Conservation (phyloP, 2,113 vertebrate species). For the Gymnocephalus cernua region DNA sequence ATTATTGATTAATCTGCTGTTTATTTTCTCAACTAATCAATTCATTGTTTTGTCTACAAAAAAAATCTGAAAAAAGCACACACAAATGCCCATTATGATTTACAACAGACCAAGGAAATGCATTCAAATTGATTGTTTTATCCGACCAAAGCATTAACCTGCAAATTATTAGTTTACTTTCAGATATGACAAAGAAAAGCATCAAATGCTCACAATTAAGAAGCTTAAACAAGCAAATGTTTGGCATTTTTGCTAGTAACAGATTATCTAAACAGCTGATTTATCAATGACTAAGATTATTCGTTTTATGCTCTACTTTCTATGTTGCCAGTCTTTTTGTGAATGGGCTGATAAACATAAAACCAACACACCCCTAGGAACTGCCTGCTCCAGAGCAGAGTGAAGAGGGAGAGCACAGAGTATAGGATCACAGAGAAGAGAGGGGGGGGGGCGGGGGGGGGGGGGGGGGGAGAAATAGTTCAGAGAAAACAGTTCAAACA, state of each 20-base stretch:
- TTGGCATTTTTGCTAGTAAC: background rate
- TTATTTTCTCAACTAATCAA: background rate
- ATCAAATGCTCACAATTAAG: background rate
- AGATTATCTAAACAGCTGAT: background rate
- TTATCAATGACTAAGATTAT: background rate
- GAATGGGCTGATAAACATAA: slow-evolving; percentile 71
- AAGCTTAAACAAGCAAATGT: background rate
- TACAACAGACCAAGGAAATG: background rate
- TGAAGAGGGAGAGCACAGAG: slow-evolving; percentile 75
- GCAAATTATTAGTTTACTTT: background rate
- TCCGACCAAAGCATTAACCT: background rate
- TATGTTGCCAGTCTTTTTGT: background rate
- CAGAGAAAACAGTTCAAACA: slow-evolving; percentile 63
- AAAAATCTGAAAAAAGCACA: background rate
- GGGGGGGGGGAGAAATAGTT: slow-evolving; percentile 62
- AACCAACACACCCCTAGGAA: slow-evolving; percentile 73
- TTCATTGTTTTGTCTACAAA: background rate
- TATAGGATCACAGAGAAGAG: slow-evolving; percentile 76
- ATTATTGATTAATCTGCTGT: background rate
- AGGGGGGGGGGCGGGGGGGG: slow-evolving; percentile 65
- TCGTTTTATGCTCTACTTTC: background rate
- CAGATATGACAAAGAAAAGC: background rate
- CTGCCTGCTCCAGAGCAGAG: slow-evolving; percentile 82
- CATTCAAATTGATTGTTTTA: background rate
- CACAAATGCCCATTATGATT: background rate